Evolutionary conservation across 1,140 invertebrate genomes (phyloP).

Genomic region (Mya arenaria): DNA sequence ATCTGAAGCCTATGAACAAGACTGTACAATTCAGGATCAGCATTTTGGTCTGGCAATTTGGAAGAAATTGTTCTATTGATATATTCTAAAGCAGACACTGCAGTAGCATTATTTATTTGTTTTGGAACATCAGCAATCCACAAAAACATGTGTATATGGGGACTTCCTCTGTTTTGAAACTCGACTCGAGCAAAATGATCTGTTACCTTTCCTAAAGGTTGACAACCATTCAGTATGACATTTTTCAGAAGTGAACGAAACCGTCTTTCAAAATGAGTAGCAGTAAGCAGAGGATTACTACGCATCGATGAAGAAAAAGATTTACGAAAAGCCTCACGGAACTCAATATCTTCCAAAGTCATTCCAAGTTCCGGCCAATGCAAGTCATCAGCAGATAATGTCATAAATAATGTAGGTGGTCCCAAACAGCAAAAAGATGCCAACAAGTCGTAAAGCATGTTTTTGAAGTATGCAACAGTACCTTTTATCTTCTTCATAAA

Average conservation of each 20-base stretch:
- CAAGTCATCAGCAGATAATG: slow-evolving; percentile 56
- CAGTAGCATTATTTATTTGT: slow-evolving; percentile 20
- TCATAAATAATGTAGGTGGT: slow-evolving; percentile 52
- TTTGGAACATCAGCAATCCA: slow-evolving; percentile 45
- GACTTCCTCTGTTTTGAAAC: slow-evolving; percentile 61
- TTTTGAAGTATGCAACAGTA: slow-evolving; percentile 35
- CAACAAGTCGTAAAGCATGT: slow-evolving; percentile 27
- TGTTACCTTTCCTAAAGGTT: slow-evolving; percentile 49
- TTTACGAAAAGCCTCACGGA: background rate
- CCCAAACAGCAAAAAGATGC: slow-evolving; percentile 36
- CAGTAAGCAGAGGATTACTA: slow-evolving; percentile 43
- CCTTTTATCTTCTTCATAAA: slow-evolving; percentile 56
- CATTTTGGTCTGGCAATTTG: slow-evolving; percentile 16
- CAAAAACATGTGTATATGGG: slow-evolving; percentile 59
- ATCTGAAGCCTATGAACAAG: slow-evolving; percentile 51
- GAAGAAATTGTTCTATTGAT: slow-evolving; percentile 53
- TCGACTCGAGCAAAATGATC: slow-evolving; percentile 57
- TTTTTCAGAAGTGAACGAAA: slow-evolving; percentile 55
- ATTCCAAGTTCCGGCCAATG: slow-evolving; percentile 56
- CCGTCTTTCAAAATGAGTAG: slow-evolving; percentile 54
- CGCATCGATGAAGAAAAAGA: slow-evolving; percentile 13
- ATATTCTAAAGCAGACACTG: slow-evolving; percentile 9
- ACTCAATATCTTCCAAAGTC: slow-evolving; percentile 29
- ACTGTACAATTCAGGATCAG: slow-evolving; percentile 41
- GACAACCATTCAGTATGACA: slow-evolving; percentile 29